Evolutionary conservation across 2,113 vertebrate species (phyloP).

Genomic region (Otis tarda): DNA sequence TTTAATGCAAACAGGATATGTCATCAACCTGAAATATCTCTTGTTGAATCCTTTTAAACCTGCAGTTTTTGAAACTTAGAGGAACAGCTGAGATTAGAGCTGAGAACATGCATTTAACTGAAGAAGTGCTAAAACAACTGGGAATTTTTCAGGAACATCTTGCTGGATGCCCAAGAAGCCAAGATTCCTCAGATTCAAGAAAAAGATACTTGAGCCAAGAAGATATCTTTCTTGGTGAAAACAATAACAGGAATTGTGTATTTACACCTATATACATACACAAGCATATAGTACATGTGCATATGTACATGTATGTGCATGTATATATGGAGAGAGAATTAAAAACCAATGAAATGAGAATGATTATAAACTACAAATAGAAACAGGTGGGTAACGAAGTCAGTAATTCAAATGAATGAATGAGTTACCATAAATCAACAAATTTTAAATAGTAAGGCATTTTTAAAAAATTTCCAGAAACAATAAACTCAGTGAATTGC

Average conservation of each 20-base stretch:
- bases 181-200: neutral
- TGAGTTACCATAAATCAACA: neutral
- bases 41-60: neutral
- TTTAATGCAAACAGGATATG: constrained; percentile 47
- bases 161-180: neutral
- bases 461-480: neutral
- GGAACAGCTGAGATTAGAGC: neutral
- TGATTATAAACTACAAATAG: neutral
- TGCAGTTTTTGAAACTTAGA: neutral
- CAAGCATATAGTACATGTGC: neutral
- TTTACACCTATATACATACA: neutral
- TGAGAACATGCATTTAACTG: neutral
- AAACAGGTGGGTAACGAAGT: neutral
- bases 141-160: neutral
- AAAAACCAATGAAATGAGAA: neutral
- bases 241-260: neutral
- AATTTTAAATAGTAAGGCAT: neutral
- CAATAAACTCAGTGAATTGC: neutral
- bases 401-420: neutral
- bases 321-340: neutral
- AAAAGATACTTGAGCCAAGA: neutral
- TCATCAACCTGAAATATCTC: constrained; percentile 31
- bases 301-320: neutral
- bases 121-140: neutral
- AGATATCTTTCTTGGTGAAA: neutral